Conservation (phyloP, 2,797 vertebrate genomes). For the Simalia tracyae region DNA sequence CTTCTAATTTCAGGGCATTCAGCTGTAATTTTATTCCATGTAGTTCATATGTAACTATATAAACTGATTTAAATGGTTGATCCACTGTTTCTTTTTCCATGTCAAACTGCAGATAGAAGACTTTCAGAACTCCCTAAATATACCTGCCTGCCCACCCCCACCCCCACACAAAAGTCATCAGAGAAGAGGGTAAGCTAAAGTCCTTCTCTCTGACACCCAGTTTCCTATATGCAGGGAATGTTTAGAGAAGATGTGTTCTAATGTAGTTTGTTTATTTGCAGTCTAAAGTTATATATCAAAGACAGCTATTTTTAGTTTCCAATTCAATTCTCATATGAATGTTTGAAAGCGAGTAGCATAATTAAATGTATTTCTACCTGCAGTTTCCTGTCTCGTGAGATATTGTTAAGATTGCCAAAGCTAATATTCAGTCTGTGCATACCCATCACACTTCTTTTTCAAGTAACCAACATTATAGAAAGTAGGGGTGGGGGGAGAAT, state of each 20-base stretch:
- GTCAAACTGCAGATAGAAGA: not conserved
- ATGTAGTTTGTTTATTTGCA: not conserved
- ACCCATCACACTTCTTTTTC: not conserved
- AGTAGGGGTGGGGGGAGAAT: not conserved
- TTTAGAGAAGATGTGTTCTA: not conserved
- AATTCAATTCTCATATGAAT: not conserved
- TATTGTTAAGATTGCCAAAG: not conserved
- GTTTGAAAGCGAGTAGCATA: not conserved
- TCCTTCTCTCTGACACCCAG: no score
- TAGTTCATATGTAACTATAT: not conserved
- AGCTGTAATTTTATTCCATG: not conserved
- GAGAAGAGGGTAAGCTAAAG: not conserved
- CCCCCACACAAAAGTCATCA: not conserved
- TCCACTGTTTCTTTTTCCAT: not conserved
- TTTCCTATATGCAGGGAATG: no score
- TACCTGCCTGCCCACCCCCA: not conserved
- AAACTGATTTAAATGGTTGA: not conserved
- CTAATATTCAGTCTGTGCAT: not conserved
- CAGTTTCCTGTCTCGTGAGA: not conserved
- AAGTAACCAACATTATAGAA: not conserved
- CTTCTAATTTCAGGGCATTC: not conserved
- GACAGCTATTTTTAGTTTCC: not conserved
- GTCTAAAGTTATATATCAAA: not conserved
- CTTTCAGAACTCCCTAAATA: not conserved
- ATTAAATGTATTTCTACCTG: not conserved